Evolutionary conservation across 2,113 vertebrate species (phyloP).

Genomic region (Pomatorhinus ruficollis): DNA sequence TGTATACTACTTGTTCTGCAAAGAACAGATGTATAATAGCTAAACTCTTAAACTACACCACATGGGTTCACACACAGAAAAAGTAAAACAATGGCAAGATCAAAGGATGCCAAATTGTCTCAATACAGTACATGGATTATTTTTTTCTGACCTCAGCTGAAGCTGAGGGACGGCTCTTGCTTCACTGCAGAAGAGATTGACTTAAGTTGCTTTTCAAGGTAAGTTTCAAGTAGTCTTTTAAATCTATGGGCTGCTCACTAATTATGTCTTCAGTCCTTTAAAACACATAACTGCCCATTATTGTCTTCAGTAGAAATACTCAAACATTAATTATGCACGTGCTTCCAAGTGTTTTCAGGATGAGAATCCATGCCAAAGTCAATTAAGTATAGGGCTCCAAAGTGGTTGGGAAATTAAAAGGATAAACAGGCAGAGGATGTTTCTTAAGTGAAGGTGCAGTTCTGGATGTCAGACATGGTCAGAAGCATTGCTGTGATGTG

Average conservation of each 20-base stretch:
- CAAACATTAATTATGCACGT: conserved; percentile 34
- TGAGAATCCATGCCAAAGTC: conserved; percentile 20
- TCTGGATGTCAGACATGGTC: conserved; percentile 20
- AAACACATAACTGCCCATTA: conserved; percentile 11
- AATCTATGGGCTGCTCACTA: not conserved
- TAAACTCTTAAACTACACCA: not conserved
- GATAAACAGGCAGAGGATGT: conserved; percentile 41
- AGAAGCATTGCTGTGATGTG: conserved; percentile 25
- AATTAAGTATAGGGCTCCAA: conserved; percentile 24
- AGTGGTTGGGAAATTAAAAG: conserved; percentile 47
- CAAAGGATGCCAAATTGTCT: not conserved
- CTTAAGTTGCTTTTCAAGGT: not conserved
- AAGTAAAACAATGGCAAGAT: not conserved
- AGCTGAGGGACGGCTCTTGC: not conserved
- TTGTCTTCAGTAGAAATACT: not conserved
- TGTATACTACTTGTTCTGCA: not conserved
- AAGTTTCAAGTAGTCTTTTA: conserved; percentile 10
- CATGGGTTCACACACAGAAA: not conserved
- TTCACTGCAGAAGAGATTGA: not conserved
- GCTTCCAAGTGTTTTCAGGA: conserved; percentile 25
- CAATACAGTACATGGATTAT: not conserved
- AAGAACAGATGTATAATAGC: not conserved
- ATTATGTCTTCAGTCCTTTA: not conserved
- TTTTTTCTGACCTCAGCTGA: not conserved
- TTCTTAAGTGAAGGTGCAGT: conserved; percentile 57